Conservation (phyloP, 2,113 vertebrate species). For the Calonectris borealis region DNA sequence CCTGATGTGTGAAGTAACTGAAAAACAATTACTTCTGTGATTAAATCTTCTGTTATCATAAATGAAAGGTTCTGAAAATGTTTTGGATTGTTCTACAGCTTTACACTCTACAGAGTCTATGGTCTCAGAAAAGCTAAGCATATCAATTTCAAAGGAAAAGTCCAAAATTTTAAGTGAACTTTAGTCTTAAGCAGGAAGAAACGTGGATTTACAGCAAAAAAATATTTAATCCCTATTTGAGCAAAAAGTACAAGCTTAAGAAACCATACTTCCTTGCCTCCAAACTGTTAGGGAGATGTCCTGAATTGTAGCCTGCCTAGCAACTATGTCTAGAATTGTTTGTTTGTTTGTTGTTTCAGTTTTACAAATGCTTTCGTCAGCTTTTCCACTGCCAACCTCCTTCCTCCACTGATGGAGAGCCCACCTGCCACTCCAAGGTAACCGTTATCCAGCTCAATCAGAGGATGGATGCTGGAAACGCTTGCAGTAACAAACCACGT, state of each 20-base stretch:
- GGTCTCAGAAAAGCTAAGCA: background rate
- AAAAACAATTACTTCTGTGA: conserved; percentile 40
- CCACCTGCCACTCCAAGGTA: conserved; percentile 70
- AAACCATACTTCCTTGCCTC: background rate
- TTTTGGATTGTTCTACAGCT: background rate
- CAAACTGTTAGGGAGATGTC: background rate
- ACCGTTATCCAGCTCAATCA: conserved; percentile 72
- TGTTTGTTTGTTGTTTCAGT: conserved; percentile 68
- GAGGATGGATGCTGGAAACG: background rate
- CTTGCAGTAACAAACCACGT: background rate
- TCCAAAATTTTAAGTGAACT: background rate
- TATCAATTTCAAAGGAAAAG: background rate
- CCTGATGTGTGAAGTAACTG: conserved; percentile 17
- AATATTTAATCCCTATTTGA: background rate
- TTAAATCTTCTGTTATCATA: conserved; percentile 25
- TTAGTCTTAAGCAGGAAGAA: background rate
- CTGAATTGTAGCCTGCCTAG: background rate
- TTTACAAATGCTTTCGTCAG: conserved; percentile 83
- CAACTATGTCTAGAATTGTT: background rate
- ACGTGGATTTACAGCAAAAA: background rate
- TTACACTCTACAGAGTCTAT: background rate
- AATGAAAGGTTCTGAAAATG: conserved; percentile 9
- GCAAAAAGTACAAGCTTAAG: background rate
- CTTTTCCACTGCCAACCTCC: conserved; percentile 74
- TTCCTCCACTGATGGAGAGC: conserved; percentile 48